Base-by-base conservation (phyloP, 2,888 invertebrate species). In the Chymomyza fuscimana region DNA sequence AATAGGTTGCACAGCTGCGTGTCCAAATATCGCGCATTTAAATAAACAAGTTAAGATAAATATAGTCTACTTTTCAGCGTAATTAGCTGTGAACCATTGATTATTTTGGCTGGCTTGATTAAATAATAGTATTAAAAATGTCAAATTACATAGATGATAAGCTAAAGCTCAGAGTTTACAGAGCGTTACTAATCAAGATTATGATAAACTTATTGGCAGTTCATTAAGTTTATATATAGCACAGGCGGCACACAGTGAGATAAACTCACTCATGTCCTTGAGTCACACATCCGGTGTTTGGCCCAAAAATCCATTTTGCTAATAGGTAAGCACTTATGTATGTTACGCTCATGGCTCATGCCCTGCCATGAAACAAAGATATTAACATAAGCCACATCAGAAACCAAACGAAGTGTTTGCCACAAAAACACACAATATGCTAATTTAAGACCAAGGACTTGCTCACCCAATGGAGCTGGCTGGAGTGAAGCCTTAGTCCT, bases 401-500 rank as follows among this genome's bases (percentile, higher is more conserved):
- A 58, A 25, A 29, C 25, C 58, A 25, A 58, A 22, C 22, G 32
- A 22, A 58, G 22, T 54, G 54, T 7, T 22, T 12, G 40, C 1
- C 54, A 54, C 54, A 54, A 54, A 16, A 54, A 22, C 60, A 61
- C 54, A 64, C 32, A 65, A 66, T 70, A 72, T 66, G 81, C 65
- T 83, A 74, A 78, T 80, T 71, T 76, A 61, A 62, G 63, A 65
- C 56, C 51, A 52, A 54, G 50, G 16, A 22, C 66, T 40, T 52
- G 67, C 50, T 46, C 75, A 71, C 60, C 54, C 64, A 9, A 0
- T 22, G 19, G 19, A 54, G 16, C 50, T 32, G 69, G 9, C n/a
- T 51, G 51, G 51, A 51, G 58, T 69, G 63, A 67, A 75, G 63
- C 69, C 61, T 19, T 51, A 69, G 46, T 56, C 68, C 77, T 80